Evolutionary conservation across 2,797 vertebrate species (phyloP).

Genomic region (Cheirogaleus major): DNA sequence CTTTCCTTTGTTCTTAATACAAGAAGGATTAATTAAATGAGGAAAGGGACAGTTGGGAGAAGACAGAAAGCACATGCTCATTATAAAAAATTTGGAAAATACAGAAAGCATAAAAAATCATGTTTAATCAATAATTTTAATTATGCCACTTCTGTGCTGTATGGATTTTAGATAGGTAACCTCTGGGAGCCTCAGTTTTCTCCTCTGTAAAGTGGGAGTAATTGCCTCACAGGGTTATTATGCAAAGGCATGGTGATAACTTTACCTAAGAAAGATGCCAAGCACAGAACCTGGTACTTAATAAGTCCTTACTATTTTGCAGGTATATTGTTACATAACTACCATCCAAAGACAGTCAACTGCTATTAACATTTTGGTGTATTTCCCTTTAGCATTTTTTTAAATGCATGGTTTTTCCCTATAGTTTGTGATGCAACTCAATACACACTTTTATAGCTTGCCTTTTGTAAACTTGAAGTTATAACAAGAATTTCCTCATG

Average conservation of each 20-base stretch:
- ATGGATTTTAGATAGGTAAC: conserved; percentile 25
- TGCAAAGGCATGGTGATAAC: not conserved
- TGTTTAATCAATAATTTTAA: conserved; percentile 27
- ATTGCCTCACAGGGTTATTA: not conserved
- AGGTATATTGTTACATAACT: not conserved
- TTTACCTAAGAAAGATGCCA: conserved; percentile 48
- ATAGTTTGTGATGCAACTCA: conserved; percentile 35
- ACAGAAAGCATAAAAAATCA: not conserved
- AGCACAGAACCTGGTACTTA: not conserved
- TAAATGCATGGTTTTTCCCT: not conserved
- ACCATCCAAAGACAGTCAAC: not conserved
- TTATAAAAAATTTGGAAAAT: conserved; percentile 16
- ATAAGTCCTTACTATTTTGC: not conserved
- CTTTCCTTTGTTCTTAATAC: conserved; percentile 15
- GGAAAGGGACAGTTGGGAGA: conserved; percentile 36
- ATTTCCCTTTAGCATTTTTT: conserved; percentile 35
- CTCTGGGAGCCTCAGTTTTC: conserved; percentile 11
- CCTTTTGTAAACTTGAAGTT: conserved; percentile 52
- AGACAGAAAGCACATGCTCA: not conserved
- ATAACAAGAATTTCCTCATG: conserved; percentile 46
- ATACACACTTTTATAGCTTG: not conserved
- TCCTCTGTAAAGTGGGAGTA: conserved; percentile 22
- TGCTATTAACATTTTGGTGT: conserved; percentile 5
- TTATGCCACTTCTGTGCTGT: not conserved
- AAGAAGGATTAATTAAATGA: conserved; percentile 15